phyloP scores from a whole-genome alignment of 30 jellyfish, hydroid and myxozoan genomes.

The Cassiopea xamachana region DNA sequence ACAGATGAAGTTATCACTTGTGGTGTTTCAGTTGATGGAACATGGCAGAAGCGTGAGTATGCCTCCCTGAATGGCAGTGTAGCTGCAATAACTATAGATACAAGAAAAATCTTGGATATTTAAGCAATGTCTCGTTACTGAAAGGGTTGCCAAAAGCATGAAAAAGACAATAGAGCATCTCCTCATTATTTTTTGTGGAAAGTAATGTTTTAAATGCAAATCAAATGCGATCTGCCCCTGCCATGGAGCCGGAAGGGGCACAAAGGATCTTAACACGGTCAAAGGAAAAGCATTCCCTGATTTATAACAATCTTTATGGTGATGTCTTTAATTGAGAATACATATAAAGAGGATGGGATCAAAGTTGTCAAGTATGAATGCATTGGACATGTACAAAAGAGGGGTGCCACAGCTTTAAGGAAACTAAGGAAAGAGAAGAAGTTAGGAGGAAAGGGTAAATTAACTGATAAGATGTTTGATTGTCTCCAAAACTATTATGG shows the following conservation, averaged over 20 bases:
- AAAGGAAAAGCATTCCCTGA: constrained; percentile 10
- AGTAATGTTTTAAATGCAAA: constrained; percentile 12
- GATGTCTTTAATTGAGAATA: not conserved
- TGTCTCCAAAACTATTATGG: constrained; percentile 13
- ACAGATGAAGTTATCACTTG: not conserved
- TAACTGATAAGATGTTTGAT: not conserved
- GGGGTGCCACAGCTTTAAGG: constrained; percentile 15
- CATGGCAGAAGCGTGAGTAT: constrained; percentile 52
- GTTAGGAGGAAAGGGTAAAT: constrained; percentile 25
- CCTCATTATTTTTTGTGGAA: constrained; percentile 1
- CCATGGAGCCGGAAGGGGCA: constrained; percentile 25
- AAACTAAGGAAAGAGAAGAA: constrained; percentile 10
- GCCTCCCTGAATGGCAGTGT: constrained; percentile 40
- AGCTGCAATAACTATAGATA: constrained; percentile 21
- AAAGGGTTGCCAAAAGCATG: constrained; percentile 5
- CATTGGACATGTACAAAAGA: constrained; percentile 16
- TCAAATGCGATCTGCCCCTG: constrained; percentile 10
- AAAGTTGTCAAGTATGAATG: constrained; percentile 12
- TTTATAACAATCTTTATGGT: constrained; percentile 2
- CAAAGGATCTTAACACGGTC: constrained; percentile 11
- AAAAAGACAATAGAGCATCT: constrained; percentile 7
- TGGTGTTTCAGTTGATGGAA: constrained; percentile 29
- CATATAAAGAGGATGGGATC: not conserved
- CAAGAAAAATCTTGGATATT: not conserved
- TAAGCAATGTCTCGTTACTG: constrained; percentile 9